These are phyloP conservation scores for Callospermophilus lateralis DNA, from an alignment of 2,113 vertebrate species.

Conservation along the genomic window DNA sequence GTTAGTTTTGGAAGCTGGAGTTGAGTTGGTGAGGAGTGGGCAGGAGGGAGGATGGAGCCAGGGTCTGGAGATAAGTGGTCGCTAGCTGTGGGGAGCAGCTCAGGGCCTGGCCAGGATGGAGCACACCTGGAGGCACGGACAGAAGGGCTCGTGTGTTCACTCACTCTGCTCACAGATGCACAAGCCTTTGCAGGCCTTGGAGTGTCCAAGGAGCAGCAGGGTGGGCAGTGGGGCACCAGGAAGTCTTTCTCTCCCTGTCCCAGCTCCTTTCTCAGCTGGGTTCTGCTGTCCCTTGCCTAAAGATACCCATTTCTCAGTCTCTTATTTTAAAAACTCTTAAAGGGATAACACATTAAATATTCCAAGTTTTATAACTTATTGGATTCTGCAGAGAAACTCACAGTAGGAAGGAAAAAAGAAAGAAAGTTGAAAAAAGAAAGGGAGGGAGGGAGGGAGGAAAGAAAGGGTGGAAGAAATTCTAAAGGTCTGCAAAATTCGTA, in stretches of 20 bases:
- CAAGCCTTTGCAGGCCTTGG: neutral
- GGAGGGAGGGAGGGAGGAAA: too few relatives aligned
- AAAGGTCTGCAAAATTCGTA: neutral
- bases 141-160: neutral
- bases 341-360: neutral
- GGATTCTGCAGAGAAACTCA: neutral
- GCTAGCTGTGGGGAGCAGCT: fast-evolving
- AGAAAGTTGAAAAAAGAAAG: too few relatives aligned
- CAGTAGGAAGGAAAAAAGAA: neutral
- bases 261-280: neutral
- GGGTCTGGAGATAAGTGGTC: neutral
- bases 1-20: neutral
- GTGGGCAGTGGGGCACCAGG: neutral
- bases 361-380: neutral
- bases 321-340: conserved; percentile 11
- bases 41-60: neutral
- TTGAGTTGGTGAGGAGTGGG: neutral
- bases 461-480: neutral
- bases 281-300: neutral
- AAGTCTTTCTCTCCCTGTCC: neutral
- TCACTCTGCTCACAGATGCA: neutral
- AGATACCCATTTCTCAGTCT: neutral
- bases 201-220: neutral
- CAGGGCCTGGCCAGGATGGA: neutral
- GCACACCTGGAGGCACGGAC: fast-evolving